Percentiles rank a stretch among this genome's conserved stretches.
phyloP scores from a whole-genome alignment of 2,888 invertebrate genomes.

The Drepanosiphum platanoidis region DNA sequence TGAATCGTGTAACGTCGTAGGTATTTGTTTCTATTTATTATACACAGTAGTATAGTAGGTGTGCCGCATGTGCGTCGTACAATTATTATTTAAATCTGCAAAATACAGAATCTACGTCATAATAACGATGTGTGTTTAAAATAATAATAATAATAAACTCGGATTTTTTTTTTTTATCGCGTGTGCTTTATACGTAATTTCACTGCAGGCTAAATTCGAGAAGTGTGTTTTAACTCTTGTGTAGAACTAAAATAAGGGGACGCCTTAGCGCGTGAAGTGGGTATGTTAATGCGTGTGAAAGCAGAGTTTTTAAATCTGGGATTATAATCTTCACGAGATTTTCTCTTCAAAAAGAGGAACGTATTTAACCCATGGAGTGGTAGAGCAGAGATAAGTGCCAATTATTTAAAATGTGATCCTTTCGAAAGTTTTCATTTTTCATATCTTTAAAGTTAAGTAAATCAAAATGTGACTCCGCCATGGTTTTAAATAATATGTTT shows the following conservation, averaged over 20 bases:
- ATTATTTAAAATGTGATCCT: slow-evolving; percentile 28
- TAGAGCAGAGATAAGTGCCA: slow-evolving; percentile 21
- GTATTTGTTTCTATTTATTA: not conserved
- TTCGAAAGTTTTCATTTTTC: slow-evolving; percentile 24
- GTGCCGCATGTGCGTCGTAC: not conserved
- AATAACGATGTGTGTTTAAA: not conserved
- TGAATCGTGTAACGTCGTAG: too few relatives aligned
- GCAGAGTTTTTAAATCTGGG: slow-evolving; percentile 23
- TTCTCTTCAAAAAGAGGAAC: slow-evolving; percentile 22
- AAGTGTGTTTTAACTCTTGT: not conserved
- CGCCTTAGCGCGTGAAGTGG: not conserved
- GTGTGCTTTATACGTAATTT: not conserved
- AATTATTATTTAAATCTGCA: not conserved
- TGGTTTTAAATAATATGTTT: not conserved
- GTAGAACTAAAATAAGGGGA: not conserved
- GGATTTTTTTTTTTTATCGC: not conserved
- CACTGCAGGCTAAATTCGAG: not conserved
- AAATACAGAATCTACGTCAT: not conserved
- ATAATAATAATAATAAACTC: not conserved
- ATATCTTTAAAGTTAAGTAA: not conserved
- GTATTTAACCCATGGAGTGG: slow-evolving; percentile 31
- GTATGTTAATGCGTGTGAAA: not conserved
- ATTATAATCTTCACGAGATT: slow-evolving; percentile 41
- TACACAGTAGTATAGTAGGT: not conserved
- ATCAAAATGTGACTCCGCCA: not conserved